A percentile compares a stretch with the other conserved stretches of the same genome.
Conservation (phyloP, 2,113 vertebrate genomes). For the Solenodon paradoxus region DNA sequence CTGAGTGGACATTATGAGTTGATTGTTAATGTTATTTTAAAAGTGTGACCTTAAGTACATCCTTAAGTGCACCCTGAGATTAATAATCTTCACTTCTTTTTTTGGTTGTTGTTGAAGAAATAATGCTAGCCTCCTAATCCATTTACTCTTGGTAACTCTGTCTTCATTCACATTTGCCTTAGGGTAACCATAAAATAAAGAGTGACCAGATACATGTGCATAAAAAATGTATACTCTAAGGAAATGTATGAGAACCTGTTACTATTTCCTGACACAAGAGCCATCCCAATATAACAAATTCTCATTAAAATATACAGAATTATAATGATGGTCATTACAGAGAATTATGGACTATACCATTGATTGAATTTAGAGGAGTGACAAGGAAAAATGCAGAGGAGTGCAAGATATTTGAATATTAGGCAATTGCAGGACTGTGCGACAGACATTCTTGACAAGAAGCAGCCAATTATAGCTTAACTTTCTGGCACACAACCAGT, state of each 20-base stretch:
- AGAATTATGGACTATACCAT: conserved; percentile 80
- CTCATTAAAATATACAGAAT: conserved; percentile 79
- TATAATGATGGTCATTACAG: conserved; percentile 82
- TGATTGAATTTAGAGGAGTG: conserved; percentile 79
- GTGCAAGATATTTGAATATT: conserved; percentile 83
- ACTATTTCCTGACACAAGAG: conserved; percentile 44
- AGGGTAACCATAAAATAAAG: conserved; percentile 4
- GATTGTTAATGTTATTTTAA: not conserved
- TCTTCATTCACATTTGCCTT: not conserved
- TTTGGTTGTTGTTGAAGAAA: too few relatives aligned
- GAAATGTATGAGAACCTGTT: conserved; percentile 26
- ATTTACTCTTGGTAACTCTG: not conserved
- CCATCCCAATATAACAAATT: conserved; percentile 70
- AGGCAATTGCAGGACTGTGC: conserved; percentile 84
- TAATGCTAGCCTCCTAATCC: not conserved
- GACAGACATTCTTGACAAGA: conserved; percentile 87
- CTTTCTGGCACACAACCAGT: conserved; percentile 88
- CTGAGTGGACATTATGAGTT: not conserved
- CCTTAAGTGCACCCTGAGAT: not conserved
- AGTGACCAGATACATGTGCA: not conserved
- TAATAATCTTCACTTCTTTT: not conserved
- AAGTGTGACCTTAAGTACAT: not conserved
- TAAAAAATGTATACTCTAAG: not conserved
- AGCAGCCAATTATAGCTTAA: conserved; percentile 91
- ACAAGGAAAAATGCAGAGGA: conserved; percentile 79